These are phyloP conservation scores for Peromyscus melanophrys DNA, from an alignment of 2,797 vertebrate species.

Conservation along the genomic window DNA sequence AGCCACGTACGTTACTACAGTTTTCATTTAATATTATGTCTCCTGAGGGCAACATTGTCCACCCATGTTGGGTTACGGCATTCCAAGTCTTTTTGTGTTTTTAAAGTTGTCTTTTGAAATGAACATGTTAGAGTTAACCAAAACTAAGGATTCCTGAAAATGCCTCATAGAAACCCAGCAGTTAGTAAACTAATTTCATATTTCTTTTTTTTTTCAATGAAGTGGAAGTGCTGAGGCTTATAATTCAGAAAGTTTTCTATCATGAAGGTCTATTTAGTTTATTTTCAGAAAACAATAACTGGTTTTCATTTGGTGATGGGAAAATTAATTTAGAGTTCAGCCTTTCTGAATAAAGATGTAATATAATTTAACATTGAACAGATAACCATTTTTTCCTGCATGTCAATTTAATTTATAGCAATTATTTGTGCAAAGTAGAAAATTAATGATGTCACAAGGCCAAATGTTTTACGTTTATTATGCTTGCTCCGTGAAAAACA, in stretches of 20 bases:
- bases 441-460: conserved; percentile 70
- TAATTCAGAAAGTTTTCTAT: conserved; percentile 24
- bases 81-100: background rate
- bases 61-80: background rate
- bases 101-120: background rate
- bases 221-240: background rate
- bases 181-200: background rate
- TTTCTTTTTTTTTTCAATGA: background rate
- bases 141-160: background rate
- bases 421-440: conserved; percentile 64
- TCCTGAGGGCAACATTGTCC: background rate
- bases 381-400: background rate
- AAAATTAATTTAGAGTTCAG: conserved; percentile 66
- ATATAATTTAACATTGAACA: conserved; percentile 48
- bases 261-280: background rate
- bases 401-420: conserved; percentile 70
- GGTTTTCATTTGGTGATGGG: conserved; percentile 44
- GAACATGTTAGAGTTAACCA: background rate
- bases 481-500: background rate
- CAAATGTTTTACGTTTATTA: conserved; percentile 69
- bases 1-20: background rate
- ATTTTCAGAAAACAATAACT: conserved; percentile 71
- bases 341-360: conserved; percentile 57
- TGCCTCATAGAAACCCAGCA: background rate
- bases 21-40: background rate